Conservation (phyloP, 2,113 vertebrate species). For the Melanostigma gelatinosum region DNA sequence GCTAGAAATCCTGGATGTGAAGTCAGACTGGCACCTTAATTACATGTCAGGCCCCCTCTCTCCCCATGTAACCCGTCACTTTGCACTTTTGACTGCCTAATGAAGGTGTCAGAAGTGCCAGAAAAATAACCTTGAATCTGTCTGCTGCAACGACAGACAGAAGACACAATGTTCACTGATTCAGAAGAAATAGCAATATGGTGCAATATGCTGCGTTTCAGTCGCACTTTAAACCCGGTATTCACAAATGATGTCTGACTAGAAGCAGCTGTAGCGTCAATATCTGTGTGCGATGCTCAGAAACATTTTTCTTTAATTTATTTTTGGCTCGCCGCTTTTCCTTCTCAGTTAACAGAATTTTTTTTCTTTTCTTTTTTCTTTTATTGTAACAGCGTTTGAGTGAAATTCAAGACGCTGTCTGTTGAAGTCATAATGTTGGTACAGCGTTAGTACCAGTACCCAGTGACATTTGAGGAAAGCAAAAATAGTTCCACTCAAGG, state of each 20-base stretch:
- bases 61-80: constrained; percentile 9
- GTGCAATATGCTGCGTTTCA: constrained; percentile 5
- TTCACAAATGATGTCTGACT: constrained; percentile 34
- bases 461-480: constrained; percentile 62
- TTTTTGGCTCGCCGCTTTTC: constrained; percentile 38
- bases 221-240: constrained; percentile 14
- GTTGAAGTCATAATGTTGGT: constrained; percentile 62
- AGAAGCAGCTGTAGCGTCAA: constrained; percentile 7
- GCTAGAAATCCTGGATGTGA: background rate
- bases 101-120: constrained; percentile 6
- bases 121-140: background rate
- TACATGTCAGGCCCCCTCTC: constrained; percentile 2
- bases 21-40: background rate
- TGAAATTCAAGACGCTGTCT: constrained; percentile 21
- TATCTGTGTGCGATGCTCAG: background rate
- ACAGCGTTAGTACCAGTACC: constrained; percentile 47
- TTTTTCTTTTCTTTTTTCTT: constrained; percentile 8
- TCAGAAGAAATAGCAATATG: background rate
- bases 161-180: constrained; percentile 27
- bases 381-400: constrained; percentile 12
- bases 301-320: constrained; percentile 6
- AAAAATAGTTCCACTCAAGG: constrained; percentile 63
- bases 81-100: constrained; percentile 11
- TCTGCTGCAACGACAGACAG: background rate
- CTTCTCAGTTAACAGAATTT: constrained; percentile 30